phyloP scores from a whole-genome alignment of 2,888 invertebrate species.

The Megastigmus dorsalis region DNA sequence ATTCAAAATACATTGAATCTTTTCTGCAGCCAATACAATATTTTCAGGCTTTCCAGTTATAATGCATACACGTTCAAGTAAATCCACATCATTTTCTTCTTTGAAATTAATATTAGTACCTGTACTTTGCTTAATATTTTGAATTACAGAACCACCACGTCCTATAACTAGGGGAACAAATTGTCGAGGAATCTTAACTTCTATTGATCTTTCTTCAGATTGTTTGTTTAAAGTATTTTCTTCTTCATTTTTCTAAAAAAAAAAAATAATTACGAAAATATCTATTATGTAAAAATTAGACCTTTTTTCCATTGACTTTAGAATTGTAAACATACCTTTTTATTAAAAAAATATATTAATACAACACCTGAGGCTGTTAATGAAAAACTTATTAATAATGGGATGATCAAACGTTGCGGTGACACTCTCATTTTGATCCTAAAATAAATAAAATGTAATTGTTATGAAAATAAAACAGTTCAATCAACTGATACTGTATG shows the following conservation, averaged over 20 bases:
- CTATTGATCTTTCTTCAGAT: constrained; percentile 75
- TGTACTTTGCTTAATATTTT: constrained; percentile 83
- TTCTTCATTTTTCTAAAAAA: constrained; percentile 63
- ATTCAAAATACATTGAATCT: constrained; percentile 81
- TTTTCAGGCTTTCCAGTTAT: constrained; percentile 82
- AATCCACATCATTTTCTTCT: constrained; percentile 75
- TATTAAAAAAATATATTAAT: constrained; percentile 81
- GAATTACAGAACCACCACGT: constrained; percentile 84
- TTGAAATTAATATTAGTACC: constrained; percentile 78
- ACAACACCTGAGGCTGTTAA: constrained; percentile 82
- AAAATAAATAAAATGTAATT: constrained; percentile 31
- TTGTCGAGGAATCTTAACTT: constrained; percentile 79
- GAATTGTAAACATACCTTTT: constrained; percentile 75
- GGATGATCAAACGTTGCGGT: constrained; percentile 70
- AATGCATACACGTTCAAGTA: constrained; percentile 79
- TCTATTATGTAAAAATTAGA: constrained; percentile 15
- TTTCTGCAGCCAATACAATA: constrained; percentile 82
- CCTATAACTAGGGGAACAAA: constrained; percentile 83
- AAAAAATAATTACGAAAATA: constrained; percentile 13
- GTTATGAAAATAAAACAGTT: background rate
- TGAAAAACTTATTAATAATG: constrained; percentile 81
- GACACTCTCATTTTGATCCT: constrained; percentile 61
- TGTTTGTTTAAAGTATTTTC: constrained; percentile 56
- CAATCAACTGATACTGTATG: too few relatives aligned
- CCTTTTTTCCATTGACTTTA: background rate